These are phyloP conservation scores for Naso thynnoides DNA, from an alignment of 2,797 vertebrate genomes.

Conservation along the genomic window DNA sequence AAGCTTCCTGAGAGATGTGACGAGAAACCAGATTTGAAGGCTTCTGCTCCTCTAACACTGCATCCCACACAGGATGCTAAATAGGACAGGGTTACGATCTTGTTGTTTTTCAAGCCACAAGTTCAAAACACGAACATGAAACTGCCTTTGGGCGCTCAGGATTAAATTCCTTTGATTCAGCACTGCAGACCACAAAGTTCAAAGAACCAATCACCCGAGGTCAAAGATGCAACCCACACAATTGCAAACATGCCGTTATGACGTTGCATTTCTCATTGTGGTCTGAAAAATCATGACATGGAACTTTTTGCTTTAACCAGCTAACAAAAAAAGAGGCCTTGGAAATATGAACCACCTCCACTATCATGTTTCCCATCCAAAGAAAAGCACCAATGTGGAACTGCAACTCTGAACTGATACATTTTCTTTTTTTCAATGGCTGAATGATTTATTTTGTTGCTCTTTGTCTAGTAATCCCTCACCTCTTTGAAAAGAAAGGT, in stretches of 20 bases:
- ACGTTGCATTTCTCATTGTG: slow-evolving; percentile 55
- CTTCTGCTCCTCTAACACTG: slow-evolving; percentile 17
- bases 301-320: slow-evolving; percentile 37
- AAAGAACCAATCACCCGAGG: slow-evolving; percentile 52
- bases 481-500: slow-evolving; percentile 51
- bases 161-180: slow-evolving; percentile 67
- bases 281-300: slow-evolving; percentile 54
- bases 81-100: slow-evolving; percentile 53
- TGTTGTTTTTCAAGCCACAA: slow-evolving; percentile 61
- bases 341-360: slow-evolving; percentile 64
- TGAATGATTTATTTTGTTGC: slow-evolving; percentile 62
- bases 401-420: slow-evolving; percentile 47
- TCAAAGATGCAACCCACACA: slow-evolving; percentile 49
- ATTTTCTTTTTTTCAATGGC: slow-evolving; percentile 53
- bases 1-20: slow-evolving; percentile 26
- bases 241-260: slow-evolving; percentile 41
- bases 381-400: slow-evolving; percentile 56
- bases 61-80: slow-evolving; percentile 40
- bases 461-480: slow-evolving; percentile 56
- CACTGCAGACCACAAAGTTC: slow-evolving; percentile 35
- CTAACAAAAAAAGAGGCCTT: slow-evolving; percentile 55
- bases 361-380: slow-evolving; percentile 62
- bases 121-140: slow-evolving; percentile 60
- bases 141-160: slow-evolving; percentile 60
- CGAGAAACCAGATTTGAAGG: slow-evolving; percentile 36